Percentiles rank a stretch among this genome's conserved stretches.
Conservation (phyloP, 2,113 vertebrate genomes). For the Semnopithecus entellus region DNA sequence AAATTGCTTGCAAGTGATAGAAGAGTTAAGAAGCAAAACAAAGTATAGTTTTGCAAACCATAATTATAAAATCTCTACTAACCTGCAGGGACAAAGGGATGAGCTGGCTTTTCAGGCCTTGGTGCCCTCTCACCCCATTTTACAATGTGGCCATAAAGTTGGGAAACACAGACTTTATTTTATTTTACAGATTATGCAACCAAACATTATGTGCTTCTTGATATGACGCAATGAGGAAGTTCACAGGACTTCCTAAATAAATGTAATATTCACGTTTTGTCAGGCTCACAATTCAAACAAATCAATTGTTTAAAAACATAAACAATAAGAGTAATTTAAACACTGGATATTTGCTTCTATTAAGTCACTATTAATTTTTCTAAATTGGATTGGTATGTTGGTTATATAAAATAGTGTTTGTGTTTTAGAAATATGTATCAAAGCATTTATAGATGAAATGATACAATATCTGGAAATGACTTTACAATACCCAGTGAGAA, state of each 20-base stretch:
- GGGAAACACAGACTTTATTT: background rate
- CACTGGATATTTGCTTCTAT: background rate
- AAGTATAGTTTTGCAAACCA: background rate
- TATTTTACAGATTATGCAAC: background rate
- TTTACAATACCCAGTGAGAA: background rate
- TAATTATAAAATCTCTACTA: background rate
- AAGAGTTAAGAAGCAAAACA: background rate
- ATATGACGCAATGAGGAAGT: background rate
- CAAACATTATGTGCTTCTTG: background rate
- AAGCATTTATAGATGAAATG: constrained; percentile 7
- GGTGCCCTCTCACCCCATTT: background rate
- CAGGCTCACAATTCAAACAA: background rate
- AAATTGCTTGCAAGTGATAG: background rate
- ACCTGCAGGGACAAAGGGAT: background rate
- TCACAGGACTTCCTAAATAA: background rate
- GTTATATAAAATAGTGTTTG: background rate
- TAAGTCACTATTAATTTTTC: background rate
- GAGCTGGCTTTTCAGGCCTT: background rate
- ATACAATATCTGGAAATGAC: background rate
- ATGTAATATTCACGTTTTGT: background rate
- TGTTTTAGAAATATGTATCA: background rate
- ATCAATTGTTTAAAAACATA: background rate
- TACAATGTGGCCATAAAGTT: background rate
- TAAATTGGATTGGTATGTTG: background rate
- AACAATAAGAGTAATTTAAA: background rate